Base-by-base conservation (phyloP, 2,797 vertebrate species). In the Cirrhinus molitorella region DNA sequence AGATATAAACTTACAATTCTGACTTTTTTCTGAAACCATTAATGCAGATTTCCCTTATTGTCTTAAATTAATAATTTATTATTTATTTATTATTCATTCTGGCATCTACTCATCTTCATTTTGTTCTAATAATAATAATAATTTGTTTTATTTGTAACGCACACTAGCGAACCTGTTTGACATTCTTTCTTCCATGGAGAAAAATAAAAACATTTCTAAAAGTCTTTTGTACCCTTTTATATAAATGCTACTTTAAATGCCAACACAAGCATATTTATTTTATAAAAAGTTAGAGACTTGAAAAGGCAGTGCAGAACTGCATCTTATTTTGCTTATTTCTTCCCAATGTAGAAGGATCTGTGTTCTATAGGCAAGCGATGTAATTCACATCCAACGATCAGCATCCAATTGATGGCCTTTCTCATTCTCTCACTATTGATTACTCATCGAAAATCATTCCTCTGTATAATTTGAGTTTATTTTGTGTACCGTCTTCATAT, bases 351-450 rank as follows among this genome's bases (percentile, higher is more conserved):
- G 40, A 40, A n/a, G 34, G 2, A 80, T 63, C 17, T 67, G 28
- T 53, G 11, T 1, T 45, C 28, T 31, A 34, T 55, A 55, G 11
- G 0, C 16, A 66, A 45, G 23, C 2, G 4, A 34, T 45, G 23
- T 28, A 55, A 57, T 75, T 59, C 68, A 19, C n/a, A 28, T 79
- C 25, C 63, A 74, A 34, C 16, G 23, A 65, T 59, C 61, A 37
- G 16, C 3, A 12, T 55, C 49, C 43, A 67, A 67, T 75, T 76
- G 43, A 67, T 79, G 81, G 77, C 23, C 17, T 53, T n/a, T 23
- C 66, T 85, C 47, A 80, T 34, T 28, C 45, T 40, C 40, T 67
- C 49, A 65, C 75, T 88, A 87, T 88, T 84, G 81, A 88, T 83
- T 72, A 87, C 49, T 70, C 51, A 85, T 82, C 49, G 16, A 70